Percentiles rank a stretch among this genome's conserved stretches.
phyloP scores from a whole-genome alignment of 2,113 vertebrate species.

The Gila orcuttii region DNA sequence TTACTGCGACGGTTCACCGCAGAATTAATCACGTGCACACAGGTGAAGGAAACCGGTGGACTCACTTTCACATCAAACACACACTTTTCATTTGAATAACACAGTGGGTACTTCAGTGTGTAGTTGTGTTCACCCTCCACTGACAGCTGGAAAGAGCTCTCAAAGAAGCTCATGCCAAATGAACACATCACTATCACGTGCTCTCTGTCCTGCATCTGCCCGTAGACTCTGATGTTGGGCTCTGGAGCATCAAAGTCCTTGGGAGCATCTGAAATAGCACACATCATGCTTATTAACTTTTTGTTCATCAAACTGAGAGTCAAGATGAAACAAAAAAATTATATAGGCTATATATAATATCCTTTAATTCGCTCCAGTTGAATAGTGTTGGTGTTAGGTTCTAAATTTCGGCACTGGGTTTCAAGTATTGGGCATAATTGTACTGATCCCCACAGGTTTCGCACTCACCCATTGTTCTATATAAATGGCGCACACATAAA shows the following conservation, averaged over 20 bases:
- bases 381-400: too few relatives aligned
- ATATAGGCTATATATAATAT: too few relatives aligned
- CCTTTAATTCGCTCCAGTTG: too few relatives aligned
- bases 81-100: not conserved
- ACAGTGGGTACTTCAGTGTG: not conserved
- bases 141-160: constrained; percentile 21
- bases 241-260: not conserved
- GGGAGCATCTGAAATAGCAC: not conserved
- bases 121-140: not conserved
- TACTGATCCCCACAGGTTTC: too few relatives aligned
- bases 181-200: not conserved
- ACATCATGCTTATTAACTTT: too few relatives aligned
- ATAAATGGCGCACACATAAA: too few relatives aligned
- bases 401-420: too few relatives aligned
- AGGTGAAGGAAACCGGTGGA: constrained; percentile 30
- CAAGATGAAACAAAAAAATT: too few relatives aligned
- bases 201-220: not conserved
- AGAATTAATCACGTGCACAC: constrained; percentile 6
- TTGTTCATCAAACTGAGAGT: too few relatives aligned
- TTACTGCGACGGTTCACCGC: not conserved
- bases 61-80: constrained; percentile 25
- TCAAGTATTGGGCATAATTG: too few relatives aligned
- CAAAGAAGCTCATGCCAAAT: not conserved
- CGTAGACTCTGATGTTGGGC: constrained; percentile 26
- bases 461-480: too few relatives aligned